Base-by-base conservation (phyloP, 2,888 invertebrate genomes). In the Tiliacea citrago region DNA sequence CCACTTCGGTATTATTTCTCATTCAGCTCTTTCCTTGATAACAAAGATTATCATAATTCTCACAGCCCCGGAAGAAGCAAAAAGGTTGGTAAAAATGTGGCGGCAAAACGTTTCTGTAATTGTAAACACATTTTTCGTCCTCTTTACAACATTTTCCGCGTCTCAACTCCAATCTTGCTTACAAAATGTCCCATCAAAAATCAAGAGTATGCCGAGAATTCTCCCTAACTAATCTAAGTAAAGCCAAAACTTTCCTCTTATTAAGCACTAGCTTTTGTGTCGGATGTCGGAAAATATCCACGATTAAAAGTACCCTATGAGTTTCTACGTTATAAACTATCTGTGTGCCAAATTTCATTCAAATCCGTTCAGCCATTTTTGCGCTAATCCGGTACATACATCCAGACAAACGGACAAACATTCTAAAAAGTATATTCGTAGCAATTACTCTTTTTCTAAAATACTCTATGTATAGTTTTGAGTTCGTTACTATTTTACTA, bases 131-230 rank as follows among this genome's bases (percentile, higher is more conserved):
- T 80, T 79, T 83, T 74, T 80, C 67, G n/a, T 13, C n/a, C 13
- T 60, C 45, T 75, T 73, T 61, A 75, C 69, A 76, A 68, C 68
- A 68, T 69, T 81, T 45, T 53, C 47, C 49, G 57, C 61, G 16
- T 71, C 58, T 61, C 69, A 49, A 39, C 53, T 58, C n/a, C 51
- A 29, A 49, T 83, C 72, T 74, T 73, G 8, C 77, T 68, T 57
- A 60, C 63, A 62, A 77, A 83, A 62, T 60, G 77, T 55, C 69
- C 68, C 77, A 77, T 84, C 68, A 84, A 86, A 74, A 73, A 84
- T 75, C 77, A 86, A 72, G 74, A 86, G 75, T 71, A 81, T 68
- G 72, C 73, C 51, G 69, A 39, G 61, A 60, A 84, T 73, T 61
- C 61, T 73, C 45, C 60, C 72, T n/a, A n/a, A n/a, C 58, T 74